A percentile compares a stretch with the other conserved stretches of the same genome.
Evolutionary conservation across 2,888 invertebrate genomes (phyloP).

Genomic region (Pecten maximus): DNA sequence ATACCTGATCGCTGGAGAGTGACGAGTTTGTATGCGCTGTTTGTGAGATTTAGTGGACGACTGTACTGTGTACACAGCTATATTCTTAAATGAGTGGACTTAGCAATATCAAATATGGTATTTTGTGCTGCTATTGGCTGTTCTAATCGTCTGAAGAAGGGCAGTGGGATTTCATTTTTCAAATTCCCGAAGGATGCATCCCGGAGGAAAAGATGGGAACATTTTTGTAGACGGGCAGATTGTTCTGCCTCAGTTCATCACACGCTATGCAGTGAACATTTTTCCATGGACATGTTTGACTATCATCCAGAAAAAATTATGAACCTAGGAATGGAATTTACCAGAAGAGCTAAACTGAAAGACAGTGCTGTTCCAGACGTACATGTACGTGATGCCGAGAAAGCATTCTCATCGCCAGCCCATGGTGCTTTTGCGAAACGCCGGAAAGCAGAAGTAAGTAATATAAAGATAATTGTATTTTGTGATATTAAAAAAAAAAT

Average conservation of each 20-base stretch:
- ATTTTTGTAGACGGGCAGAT: background rate
- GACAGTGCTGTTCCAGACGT: background rate
- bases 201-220: background rate
- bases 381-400: background rate
- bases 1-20: background rate
- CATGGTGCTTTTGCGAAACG: background rate
- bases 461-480: background rate
- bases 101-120: background rate
- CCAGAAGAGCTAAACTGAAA: background rate
- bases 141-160: background rate
- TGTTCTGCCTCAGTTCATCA: background rate
- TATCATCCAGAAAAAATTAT: background rate
- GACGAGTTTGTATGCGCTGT: background rate
- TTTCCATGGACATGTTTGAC: background rate
- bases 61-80: background rate
- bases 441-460: background rate
- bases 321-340: background rate
- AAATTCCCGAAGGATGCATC: background rate
- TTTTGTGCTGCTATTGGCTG: background rate
- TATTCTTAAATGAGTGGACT: background rate
- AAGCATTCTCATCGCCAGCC: background rate
- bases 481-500: too few relatives aligned
- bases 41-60: background rate
- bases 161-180: background rate
- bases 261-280: background rate